Conservation (phyloP, 2,797 vertebrate species). For the Spondyliosoma cantharus region DNA sequence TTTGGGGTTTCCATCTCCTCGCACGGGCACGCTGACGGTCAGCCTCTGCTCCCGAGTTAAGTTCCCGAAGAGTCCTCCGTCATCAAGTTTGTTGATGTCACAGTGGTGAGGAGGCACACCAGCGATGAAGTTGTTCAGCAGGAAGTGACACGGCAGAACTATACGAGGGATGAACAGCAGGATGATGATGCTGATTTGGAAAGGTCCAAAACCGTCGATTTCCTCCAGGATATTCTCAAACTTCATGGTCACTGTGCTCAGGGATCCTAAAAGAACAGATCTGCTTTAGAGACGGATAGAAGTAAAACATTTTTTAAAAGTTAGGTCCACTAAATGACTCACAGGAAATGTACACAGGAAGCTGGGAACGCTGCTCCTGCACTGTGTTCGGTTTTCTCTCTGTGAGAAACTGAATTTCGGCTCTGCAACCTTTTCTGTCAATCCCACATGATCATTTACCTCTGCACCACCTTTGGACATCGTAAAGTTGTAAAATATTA, state of each 20-base stretch:
- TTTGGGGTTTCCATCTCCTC: constrained; percentile 75
- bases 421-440: neutral
- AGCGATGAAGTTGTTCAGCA: constrained; percentile 89
- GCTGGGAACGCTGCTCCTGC: neutral
- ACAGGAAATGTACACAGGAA: neutral
- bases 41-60: constrained; percentile 80
- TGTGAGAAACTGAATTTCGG: neutral
- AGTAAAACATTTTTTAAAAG: neutral
- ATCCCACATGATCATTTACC: constrained; percentile 21
- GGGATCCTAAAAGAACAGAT: neutral
- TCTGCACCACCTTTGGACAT: constrained; percentile 45
- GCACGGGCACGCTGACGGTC: constrained; percentile 79
- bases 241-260: constrained; percentile 76
- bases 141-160: constrained; percentile 87
- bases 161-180: constrained; percentile 82
- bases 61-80: constrained; percentile 68
- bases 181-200: constrained; percentile 82
- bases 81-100: constrained; percentile 71
- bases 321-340: neutral
- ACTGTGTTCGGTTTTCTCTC: accelerated
- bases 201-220: constrained; percentile 86
- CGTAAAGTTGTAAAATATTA: neutral
- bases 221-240: constrained; percentile 89
- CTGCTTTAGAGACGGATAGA: no score
- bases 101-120: constrained; percentile 86